Percentiles rank a stretch among this genome's conserved stretches.
These are phyloP conservation scores for Pristiophorus japonicus DNA, from an alignment of 2,113 vertebrate genomes.

Conservation along the genomic window DNA sequence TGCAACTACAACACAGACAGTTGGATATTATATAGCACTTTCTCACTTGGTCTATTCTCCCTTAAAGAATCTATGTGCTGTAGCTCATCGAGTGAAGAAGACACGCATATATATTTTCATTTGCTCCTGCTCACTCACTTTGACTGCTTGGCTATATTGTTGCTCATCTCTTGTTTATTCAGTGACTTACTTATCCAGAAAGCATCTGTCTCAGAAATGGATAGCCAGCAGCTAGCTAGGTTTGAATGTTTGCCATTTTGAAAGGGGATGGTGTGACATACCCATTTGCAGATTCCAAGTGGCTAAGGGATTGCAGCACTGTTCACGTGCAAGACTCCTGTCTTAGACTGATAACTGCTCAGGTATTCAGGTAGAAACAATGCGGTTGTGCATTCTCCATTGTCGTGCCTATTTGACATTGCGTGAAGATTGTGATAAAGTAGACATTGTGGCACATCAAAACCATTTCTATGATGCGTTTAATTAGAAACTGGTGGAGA, in stretches of 20 bases:
- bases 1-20: not conserved
- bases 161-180: not conserved
- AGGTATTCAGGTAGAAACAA: not conserved
- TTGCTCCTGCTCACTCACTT: not conserved
- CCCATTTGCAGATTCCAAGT: not conserved
- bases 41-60: not conserved
- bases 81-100: not conserved
- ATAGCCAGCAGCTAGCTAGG: not conserved
- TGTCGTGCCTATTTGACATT: not conserved
- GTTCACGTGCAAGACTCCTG: not conserved
- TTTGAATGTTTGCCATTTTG: not conserved
- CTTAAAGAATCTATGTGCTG: not conserved
- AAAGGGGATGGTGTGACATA: not conserved
- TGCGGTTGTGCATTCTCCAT: not conserved
- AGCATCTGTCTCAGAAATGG: not conserved
- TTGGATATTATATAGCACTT: not conserved
- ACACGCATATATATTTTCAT: not conserved
- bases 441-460: not conserved
- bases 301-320: not conserved
- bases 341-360: not conserved
- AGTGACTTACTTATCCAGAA: slow-evolving; percentile 17
- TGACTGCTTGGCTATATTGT: not conserved
- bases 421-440: not conserved
- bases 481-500: not conserved
- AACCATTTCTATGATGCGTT: not conserved